phyloP scores from a whole-genome alignment of 2,888 invertebrate species.

The Spisula solida region DNA sequence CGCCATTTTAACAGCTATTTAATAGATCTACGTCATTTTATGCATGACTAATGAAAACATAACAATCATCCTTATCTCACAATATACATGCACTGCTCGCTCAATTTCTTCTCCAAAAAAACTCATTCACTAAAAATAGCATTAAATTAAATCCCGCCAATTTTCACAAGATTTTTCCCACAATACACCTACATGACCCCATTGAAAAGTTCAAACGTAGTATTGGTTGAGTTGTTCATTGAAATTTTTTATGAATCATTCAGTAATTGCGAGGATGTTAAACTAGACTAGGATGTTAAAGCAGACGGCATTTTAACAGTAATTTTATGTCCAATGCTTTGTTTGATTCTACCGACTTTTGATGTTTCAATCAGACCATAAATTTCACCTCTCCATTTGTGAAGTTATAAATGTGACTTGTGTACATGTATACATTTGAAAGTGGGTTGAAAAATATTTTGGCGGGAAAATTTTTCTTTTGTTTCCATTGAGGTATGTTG shows the following conservation, averaged over 20 bases:
- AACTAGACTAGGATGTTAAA: neutral
- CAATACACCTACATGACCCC: constrained; percentile 13
- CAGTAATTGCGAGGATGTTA: neutral
- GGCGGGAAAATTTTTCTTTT: constrained; percentile 14
- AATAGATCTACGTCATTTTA: too few species aligned
- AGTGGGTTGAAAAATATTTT: constrained; percentile 4
- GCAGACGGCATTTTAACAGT: neutral
- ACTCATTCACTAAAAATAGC: neutral
- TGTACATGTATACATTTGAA: neutral
- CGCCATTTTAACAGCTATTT: too few species aligned
- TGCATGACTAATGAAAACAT: too few species aligned
- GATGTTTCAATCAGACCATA: neutral
- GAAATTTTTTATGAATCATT: neutral
- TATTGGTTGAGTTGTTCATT: neutral
- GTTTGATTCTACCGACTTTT: neutral
- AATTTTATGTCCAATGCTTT: neutral
- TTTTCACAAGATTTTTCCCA: constrained; percentile 5
- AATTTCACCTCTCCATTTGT: neutral
- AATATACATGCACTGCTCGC: too few species aligned
- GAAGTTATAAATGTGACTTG: neutral
- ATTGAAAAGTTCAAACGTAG: neutral
- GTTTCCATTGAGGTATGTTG: neutral
- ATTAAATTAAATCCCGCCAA: neutral
- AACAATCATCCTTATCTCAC: too few species aligned
- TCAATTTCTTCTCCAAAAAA: too few species aligned